Evolutionary conservation across 2,113 vertebrate genomes (phyloP).

Genomic region (Oryzias melastigma): DNA sequence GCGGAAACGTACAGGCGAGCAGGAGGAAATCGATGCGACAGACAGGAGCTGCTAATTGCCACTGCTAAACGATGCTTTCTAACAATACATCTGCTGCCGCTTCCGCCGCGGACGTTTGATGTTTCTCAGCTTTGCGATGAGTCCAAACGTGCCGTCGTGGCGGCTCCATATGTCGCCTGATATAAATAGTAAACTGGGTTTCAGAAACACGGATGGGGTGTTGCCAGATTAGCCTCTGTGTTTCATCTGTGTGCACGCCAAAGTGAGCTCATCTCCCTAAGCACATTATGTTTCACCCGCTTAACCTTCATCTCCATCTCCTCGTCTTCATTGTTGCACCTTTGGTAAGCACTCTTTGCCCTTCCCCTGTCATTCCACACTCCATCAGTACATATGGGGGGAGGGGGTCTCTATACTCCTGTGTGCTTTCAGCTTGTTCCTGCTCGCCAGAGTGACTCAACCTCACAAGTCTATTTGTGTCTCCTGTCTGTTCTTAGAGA

Average conservation of each 20-base stretch:
- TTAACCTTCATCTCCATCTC: conserved; percentile 28
- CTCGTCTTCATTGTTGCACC: conserved; percentile 18
- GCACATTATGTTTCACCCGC: conserved; percentile 33
- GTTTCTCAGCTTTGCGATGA: too few species aligned
- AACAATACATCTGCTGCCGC: too few species aligned
- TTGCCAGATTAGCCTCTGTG: too few species aligned
- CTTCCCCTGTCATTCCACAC: conserved; percentile 39
- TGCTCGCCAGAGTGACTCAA: conserved; percentile 66
- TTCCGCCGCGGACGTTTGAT: too few species aligned
- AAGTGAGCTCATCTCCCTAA: conserved; percentile 19
- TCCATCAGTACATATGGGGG: conserved; percentile 40
- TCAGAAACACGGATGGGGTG: too few species aligned
- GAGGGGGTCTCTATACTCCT: conserved; percentile 43
- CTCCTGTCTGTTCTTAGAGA: conserved; percentile 22
- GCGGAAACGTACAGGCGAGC: too few species aligned
- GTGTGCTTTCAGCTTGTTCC: conserved; percentile 57
- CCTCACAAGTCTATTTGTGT: conserved; percentile 64
- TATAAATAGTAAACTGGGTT: conserved; percentile 36
- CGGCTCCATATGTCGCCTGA: conserved; percentile 19
- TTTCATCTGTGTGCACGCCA: neutral
- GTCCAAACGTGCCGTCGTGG: conserved; percentile 2
- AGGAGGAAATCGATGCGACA: too few species aligned
- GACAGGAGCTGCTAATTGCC: too few species aligned
- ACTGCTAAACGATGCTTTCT: too few species aligned
- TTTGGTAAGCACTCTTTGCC: conserved; percentile 36